Percentiles rank a stretch among this genome's conserved stretches.
phyloP scores from a whole-genome alignment of 2,113 vertebrate genomes.

The Pedetes capensis region DNA sequence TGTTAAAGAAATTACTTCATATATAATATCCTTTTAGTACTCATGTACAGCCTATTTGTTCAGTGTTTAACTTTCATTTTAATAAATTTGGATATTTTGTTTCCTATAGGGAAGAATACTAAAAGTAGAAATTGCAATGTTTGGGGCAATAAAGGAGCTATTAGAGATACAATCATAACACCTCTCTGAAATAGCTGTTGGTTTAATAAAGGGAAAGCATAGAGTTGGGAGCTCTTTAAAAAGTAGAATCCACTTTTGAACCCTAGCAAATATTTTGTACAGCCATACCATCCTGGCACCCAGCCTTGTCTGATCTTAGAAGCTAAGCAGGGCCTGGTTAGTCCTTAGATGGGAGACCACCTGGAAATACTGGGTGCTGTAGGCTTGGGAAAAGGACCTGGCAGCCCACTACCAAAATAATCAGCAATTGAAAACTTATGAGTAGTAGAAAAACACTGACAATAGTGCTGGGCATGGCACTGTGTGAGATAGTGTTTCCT shows the following conservation, averaged over 20 bases:
- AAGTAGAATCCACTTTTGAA: background rate
- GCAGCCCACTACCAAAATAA: too few relatives aligned
- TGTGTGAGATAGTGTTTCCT: too few relatives aligned
- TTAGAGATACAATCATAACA: background rate
- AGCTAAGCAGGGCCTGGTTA: background rate
- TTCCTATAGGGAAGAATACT: background rate
- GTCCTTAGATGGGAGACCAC: too few relatives aligned
- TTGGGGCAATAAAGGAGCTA: background rate
- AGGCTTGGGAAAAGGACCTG: too few relatives aligned
- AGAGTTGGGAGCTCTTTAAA: background rate
- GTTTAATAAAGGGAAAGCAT: background rate
- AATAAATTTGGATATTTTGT: background rate
- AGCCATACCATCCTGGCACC: too few relatives aligned
- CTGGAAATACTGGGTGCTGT: too few relatives aligned
- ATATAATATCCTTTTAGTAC: slow-evolving; percentile 16
- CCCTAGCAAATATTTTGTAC: too few relatives aligned
- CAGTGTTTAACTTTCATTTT: slow-evolving; percentile 6
- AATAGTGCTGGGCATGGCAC: too few relatives aligned
- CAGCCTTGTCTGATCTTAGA: too few relatives aligned
- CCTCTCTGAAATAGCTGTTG: background rate
- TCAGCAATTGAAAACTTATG: too few relatives aligned
- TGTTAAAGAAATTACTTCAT: background rate
- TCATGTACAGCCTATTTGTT: background rate
- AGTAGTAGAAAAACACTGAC: too few relatives aligned
- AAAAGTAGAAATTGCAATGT: background rate